Conservation (phyloP, 1,140 invertebrate species). For the Leucophenga varia region DNA sequence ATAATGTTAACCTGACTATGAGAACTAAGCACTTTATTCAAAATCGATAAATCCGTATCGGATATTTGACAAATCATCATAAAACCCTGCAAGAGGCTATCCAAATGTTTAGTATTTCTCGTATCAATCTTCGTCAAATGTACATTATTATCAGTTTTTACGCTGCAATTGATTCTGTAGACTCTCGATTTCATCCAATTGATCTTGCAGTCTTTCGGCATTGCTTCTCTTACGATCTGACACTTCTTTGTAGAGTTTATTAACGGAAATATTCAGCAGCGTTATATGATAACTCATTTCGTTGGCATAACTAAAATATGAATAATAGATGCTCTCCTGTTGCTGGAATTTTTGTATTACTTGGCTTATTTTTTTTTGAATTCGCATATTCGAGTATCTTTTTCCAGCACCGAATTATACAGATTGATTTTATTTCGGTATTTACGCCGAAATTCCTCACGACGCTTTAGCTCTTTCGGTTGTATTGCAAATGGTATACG, state of each 20-base stretch:
- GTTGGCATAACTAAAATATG: slow-evolving; percentile 23
- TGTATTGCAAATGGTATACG: slow-evolving; percentile 13
- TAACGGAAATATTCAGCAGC: slow-evolving; percentile 15
- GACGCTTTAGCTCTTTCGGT: slow-evolving; percentile 15
- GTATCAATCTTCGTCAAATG: slow-evolving; percentile 5
- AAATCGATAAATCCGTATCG: slow-evolving; percentile 1
- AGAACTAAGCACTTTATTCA: slow-evolving; percentile 12
- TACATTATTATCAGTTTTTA: slow-evolving; percentile 5
- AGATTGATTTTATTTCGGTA: slow-evolving; percentile 14
- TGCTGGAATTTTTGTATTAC: slow-evolving; percentile 20
- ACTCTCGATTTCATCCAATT: slow-evolving; percentile 11
- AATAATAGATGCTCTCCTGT: slow-evolving; percentile 19
- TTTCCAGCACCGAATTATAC: slow-evolving; percentile 17
- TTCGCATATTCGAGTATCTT: slow-evolving; percentile 13
- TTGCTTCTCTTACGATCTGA: slow-evolving; percentile 8
- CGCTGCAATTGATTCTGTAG: slow-evolving; percentile 1
- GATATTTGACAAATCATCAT: slow-evolving; percentile 2
- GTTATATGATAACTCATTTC: slow-evolving; percentile 21
- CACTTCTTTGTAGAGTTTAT: slow-evolving; percentile 13
- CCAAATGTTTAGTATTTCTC: slow-evolving; percentile 5
- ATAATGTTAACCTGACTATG: slow-evolving; percentile 10
- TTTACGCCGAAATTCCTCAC: slow-evolving; percentile 14
- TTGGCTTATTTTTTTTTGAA: slow-evolving; percentile 8
- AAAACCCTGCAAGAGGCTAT: slow-evolving; percentile 8
- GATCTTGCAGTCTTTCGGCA: slow-evolving; percentile 3